A percentile compares a stretch with the other conserved stretches of the same genome.
phyloP scores from a whole-genome alignment of 2,113 vertebrate species.

The Petrocephalus zakoni region DNA sequence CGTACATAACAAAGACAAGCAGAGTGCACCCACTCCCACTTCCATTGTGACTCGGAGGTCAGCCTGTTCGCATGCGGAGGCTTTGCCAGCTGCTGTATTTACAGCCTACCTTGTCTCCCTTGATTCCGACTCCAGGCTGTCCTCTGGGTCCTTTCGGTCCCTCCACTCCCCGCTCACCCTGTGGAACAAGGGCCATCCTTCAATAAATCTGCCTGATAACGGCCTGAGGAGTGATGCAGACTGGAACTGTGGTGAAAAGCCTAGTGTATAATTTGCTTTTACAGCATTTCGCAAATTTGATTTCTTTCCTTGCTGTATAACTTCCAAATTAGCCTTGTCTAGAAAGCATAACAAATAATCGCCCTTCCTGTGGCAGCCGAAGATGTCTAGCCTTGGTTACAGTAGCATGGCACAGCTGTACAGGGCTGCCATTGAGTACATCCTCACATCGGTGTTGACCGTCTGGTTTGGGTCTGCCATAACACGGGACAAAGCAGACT shows the following conservation, averaged over 20 bases:
- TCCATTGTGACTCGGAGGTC: slow-evolving; percentile 45
- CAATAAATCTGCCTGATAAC: slow-evolving; percentile 7
- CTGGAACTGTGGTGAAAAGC: neutral
- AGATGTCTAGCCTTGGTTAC: neutral
- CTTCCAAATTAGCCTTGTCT: neutral
- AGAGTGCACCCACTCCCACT: slow-evolving; percentile 19
- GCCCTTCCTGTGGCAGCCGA: neutral
- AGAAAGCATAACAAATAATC: neutral
- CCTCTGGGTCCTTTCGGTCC: slow-evolving; percentile 72
- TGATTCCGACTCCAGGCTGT: slow-evolving; percentile 71
- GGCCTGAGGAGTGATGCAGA: neutral
- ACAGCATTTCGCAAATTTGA: neutral
- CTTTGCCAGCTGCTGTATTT: slow-evolving; percentile 46
- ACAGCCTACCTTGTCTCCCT: slow-evolving; percentile 78
- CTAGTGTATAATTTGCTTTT: neutral
- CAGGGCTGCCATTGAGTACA: neutral
- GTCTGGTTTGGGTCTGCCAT: neutral
- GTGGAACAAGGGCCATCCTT: slow-evolving; percentile 37
- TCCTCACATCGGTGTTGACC: neutral
- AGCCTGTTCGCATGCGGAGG: slow-evolving; percentile 27
- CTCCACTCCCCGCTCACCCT: slow-evolving; percentile 76
- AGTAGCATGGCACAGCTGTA: neutral
- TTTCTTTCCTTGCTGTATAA: slow-evolving; percentile 8
- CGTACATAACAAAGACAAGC: slow-evolving; percentile 26
- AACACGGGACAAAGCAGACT: neutral